Conservation (phyloP, 2,797 vertebrate species). For the Diceros bicornis region DNA sequence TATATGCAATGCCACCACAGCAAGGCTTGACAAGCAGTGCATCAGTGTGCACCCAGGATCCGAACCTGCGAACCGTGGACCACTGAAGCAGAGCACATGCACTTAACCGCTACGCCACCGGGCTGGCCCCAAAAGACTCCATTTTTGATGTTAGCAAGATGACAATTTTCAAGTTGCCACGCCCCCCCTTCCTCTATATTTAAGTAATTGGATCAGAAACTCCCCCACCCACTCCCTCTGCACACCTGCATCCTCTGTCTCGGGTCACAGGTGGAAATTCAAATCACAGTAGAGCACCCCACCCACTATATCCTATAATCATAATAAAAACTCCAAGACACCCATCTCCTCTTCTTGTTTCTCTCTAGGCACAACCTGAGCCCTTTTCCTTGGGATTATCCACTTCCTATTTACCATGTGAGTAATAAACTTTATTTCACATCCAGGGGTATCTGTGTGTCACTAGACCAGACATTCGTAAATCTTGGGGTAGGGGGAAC, state of each 20-base stretch:
- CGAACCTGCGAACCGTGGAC: too few relatives aligned
- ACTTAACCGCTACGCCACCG: too few relatives aligned
- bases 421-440: not conserved
- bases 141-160: not conserved
- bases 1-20: too few relatives aligned
- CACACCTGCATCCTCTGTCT: fast-evolving
- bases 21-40: too few relatives aligned
- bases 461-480: not conserved
- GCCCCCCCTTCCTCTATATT: not conserved
- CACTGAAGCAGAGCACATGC: too few relatives aligned
- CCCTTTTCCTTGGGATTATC: not conserved
- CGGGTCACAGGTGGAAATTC: not conserved
- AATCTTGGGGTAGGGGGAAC: fast-evolving
- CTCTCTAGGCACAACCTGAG: not conserved
- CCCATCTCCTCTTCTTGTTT: not conserved
- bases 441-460: not conserved
- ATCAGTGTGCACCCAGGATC: too few relatives aligned
- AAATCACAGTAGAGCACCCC: not conserved
- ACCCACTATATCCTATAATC: fast-evolving
- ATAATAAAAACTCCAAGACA: not conserved
- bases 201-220: not conserved
- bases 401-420: not conserved
- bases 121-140: too few relatives aligned
- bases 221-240: fast-evolving
- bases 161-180: not conserved